Evolutionary conservation across 2,888 invertebrate species (phyloP), one percentile per base, ranked within the genome.

Genomic region (Drosophila eohydei): DNA sequence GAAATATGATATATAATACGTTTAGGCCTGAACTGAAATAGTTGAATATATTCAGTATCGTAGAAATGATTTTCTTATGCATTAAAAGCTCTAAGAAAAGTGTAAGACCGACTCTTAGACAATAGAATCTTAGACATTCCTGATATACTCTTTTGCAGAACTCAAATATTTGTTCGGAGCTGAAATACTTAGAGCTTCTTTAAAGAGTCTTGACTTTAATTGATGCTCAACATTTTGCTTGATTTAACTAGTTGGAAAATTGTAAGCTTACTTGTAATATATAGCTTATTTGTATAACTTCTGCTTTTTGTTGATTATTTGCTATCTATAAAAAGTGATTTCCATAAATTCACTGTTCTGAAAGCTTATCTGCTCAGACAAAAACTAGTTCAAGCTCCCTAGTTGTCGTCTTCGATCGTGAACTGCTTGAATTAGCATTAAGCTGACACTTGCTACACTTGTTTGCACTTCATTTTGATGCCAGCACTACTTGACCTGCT

Each of bases 401-500:
- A 8, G 3, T 6, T 12, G 21, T 21, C 32, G 8, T n/a, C 16
- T 21, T 26, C n/a, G 9, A 26, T 30, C 44, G 55, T 41, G 48
- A 44, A 50, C 44, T 30, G 7, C 2, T 55, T 48, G 6, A 32
- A 36, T 59, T 36, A 46, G 32, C 38, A 43, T 50, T 16, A 1
- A 32, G 7, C 12, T 32, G 11, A 16, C 28, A 30, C 9, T 46
- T 8, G 14, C 8, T 8, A 28, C 30, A 32, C 48, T 32, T 32
- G 32, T 14, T 50, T 48, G 9, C 30, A 8, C 26, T 46, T 30
- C n/a, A 28, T 32, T 48, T 9, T 50, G 50, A 11, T 30, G 48
- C 34, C 32, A 43, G 46, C 57, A 48, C n/a, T 41, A 46, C 38
- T 44, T 16, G 41, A 34, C 16, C 43, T 26, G 40, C 26, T 43